Percentiles rank a stretch among this genome's conserved stretches.
phyloP scores from a whole-genome alignment of 2,113 vertebrate genomes.

The Pygoscelis antarcticus region DNA sequence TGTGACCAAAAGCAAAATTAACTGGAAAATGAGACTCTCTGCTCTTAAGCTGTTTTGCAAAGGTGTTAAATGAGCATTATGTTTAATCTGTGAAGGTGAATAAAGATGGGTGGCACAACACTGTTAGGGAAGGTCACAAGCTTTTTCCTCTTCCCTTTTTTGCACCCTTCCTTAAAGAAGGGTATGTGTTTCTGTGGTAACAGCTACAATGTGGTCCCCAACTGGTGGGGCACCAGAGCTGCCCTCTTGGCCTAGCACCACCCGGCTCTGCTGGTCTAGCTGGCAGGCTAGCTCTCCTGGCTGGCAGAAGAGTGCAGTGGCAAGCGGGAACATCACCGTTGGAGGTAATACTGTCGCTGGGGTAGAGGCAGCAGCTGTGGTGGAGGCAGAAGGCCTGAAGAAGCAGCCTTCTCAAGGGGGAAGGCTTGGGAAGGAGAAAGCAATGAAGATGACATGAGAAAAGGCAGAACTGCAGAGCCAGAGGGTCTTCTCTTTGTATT shows the following conservation, averaged over 20 bases:
- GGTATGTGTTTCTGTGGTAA: neutral
- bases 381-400: neutral
- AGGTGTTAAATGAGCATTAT: neutral
- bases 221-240: neutral
- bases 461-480: neutral
- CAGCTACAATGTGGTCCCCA: neutral
- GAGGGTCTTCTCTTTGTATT: neutral
- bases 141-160: neutral
- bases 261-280: neutral
- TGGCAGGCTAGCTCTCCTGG: neutral
- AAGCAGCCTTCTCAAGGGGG: neutral
- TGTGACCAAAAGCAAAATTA: neutral
- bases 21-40: neutral
- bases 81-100: neutral
- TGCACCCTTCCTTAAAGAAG: neutral
- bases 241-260: too few species aligned
- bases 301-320: neutral
- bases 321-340: rapidly evolving
- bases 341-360: neutral
- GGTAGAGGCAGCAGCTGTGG: neutral
- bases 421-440: neutral
- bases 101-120: neutral
- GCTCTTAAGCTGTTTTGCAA: neutral
- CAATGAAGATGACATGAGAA: neutral
- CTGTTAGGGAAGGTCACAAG: neutral